phyloP scores from a whole-genome alignment of 2,797 vertebrate genomes.

The Enteromius anoplus region DNA sequence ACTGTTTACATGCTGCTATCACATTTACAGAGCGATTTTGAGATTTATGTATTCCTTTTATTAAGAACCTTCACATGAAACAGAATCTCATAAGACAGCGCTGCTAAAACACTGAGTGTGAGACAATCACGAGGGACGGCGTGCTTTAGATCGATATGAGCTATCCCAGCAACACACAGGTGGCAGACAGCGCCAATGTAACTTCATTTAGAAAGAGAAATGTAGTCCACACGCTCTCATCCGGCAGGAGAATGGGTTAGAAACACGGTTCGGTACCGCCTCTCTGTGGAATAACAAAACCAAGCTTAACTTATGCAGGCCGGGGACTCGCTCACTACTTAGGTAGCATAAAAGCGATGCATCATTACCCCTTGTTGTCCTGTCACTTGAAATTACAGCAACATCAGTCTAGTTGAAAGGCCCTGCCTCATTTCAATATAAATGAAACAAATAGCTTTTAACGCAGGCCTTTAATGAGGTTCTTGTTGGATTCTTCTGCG shows the following conservation, averaged over 20 bases:
- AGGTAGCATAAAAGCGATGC: constrained; percentile 57
- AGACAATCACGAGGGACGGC: constrained; percentile 1
- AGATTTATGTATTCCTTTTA: constrained; percentile 5
- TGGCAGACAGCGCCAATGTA: neutral
- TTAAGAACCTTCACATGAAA: neutral
- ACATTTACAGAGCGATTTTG: neutral
- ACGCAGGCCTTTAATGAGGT: constrained; percentile 57
- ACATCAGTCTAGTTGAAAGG: constrained; percentile 48
- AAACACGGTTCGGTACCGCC: constrained; percentile 24
- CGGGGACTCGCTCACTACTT: constrained; percentile 46
- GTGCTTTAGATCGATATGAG: constrained; percentile 20
- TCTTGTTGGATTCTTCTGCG: constrained; percentile 55
- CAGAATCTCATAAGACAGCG: constrained; percentile 24
- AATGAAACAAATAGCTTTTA: constrained; percentile 63
- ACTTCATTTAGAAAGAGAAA: constrained; percentile 49
- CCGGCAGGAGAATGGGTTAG: constrained; percentile 20
- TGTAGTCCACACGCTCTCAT: constrained; percentile 30
- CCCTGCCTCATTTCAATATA: constrained; percentile 47
- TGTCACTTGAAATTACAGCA: constrained; percentile 60
- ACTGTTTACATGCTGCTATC: constrained; percentile 1
- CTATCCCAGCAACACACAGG: constrained; percentile 26
- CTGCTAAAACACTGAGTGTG: constrained; percentile 20
- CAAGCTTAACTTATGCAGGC: constrained; percentile 39
- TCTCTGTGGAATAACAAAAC: constrained; percentile 46
- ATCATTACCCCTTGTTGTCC: constrained; percentile 58